Evolutionary conservation across 2,797 vertebrate species (phyloP).

Genomic region (Microctenopoma stevenorrisi): DNA sequence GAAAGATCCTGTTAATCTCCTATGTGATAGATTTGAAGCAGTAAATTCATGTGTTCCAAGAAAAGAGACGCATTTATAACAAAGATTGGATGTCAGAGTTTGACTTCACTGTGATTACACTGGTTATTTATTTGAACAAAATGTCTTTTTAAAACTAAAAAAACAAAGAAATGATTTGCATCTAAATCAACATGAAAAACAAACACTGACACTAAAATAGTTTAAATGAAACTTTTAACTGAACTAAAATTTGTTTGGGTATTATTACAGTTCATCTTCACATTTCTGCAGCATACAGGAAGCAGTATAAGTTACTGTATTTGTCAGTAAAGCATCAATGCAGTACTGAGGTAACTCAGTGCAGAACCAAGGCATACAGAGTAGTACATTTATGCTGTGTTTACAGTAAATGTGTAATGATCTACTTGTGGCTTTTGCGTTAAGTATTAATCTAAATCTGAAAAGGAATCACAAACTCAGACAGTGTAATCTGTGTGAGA

Average conservation of each 20-base stretch:
- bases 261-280: no score
- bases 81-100: slow-evolving; percentile 11
- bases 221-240: no score
- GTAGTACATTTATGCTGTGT: no score
- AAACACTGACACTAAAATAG: no score
- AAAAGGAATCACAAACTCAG: slow-evolving; percentile 13
- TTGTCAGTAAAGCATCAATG: neutral
- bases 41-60: neutral
- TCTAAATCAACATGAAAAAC: no score
- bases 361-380: no score
- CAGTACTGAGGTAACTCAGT: neutral
- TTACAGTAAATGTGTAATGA: no score
- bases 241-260: no score
- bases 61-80: neutral
- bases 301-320: neutral
- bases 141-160: no score
- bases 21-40: slow-evolving; percentile 7
- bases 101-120: neutral
- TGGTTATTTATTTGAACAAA: neutral
- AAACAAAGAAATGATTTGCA: no score
- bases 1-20: slow-evolving; percentile 3
- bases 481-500: slow-evolving; percentile 15
- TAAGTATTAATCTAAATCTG: neutral
- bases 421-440: no score
- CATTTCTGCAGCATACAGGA: neutral